Base-by-base conservation (phyloP, 2,888 invertebrate genomes). In the Alcis repandata region DNA sequence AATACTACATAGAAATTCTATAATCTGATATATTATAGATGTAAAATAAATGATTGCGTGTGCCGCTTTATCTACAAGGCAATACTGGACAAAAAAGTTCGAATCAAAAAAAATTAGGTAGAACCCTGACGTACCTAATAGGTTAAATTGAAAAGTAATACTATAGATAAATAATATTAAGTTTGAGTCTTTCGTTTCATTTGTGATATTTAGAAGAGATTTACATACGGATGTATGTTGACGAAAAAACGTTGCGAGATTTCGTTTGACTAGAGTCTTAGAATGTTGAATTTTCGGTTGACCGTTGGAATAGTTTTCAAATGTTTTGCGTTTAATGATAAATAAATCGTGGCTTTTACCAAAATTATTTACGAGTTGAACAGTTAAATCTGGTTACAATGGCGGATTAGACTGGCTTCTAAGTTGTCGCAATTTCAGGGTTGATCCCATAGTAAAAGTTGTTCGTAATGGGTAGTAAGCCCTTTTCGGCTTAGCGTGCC, bases 111-210 rank as follows among this genome's bases (percentile, higher is more conserved):
- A 63, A 69, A 63, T 58, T 71, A 63, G 59, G 53, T 63, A 70
- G 51, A 67, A 62, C 67, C 71, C 72, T 75, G 73, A 76, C 70
- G 75, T 77, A 78, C 74, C 78, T 76, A 75, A 48, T 72, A 72
- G 72, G 68, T 70, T 69, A 72, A 64, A 62, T 63, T 17, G 45
- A 54, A 27, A 59, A 54, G 45, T 70, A 60, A 69, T 65, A 67
- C 49, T 54, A 49, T 63, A 63, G 52, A 27, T 56, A 45, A 27
- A 48, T 53, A 56, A 61, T 27, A 49, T 59, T 61, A 62, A 64
- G 60, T 65, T 69, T 57, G 64, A 59, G 57, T 63, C 49, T 67
- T 63, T 69, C 68, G 49, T 66, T 69, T 63, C 49, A 63, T 71
- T 70, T 69, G 71, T 73, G 68, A 73, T 67, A 70, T 61, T 45